Conservation (phyloP, 2,797 vertebrate species). For the Xenopus petersii region DNA sequence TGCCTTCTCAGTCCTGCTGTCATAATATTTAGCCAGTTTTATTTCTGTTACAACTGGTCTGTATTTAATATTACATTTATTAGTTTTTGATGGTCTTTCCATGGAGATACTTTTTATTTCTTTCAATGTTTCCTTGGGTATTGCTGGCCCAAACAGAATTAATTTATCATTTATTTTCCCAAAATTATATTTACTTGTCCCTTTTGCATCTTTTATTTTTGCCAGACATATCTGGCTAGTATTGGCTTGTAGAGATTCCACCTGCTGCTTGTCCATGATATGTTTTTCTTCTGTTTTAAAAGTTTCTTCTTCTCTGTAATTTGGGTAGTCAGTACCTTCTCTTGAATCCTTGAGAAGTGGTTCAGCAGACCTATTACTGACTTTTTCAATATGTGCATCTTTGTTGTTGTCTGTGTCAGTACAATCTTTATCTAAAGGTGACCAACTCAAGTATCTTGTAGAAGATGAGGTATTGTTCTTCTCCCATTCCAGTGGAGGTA, state of each 20-base stretch:
- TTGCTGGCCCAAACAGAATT: conserved; percentile 43
- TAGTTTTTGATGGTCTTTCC: conserved; percentile 56
- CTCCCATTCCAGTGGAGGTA: conserved; percentile 61
- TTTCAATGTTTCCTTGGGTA: conserved; percentile 68
- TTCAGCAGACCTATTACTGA: conserved; percentile 40
- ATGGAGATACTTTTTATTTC: conserved; percentile 70
- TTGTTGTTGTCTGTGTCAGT: conserved; percentile 49
- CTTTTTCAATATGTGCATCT: conserved; percentile 48
- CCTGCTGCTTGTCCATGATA: not conserved
- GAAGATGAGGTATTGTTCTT: conserved; percentile 55
- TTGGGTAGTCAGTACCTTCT: not conserved
- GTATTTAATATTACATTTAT: conserved; percentile 51
- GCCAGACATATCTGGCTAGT: too few relatives aligned
- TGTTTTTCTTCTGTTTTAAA: not conserved
- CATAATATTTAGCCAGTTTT: conserved; percentile 42
- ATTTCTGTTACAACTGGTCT: conserved; percentile 53
- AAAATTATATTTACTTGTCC: not conserved
- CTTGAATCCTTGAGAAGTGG: conserved; percentile 3
- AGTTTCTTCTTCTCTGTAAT: conserved; percentile 13
- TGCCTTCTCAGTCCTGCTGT: conserved; percentile 59
- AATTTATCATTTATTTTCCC: conserved; percentile 29
- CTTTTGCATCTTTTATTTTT: not conserved
- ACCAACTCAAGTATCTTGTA: conserved; percentile 57
- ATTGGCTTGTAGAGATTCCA: conserved; percentile 1
- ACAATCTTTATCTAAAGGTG: conserved; percentile 42